phyloP scores from a whole-genome alignment of 2,888 invertebrate genomes.

The Stenurella melanura region DNA sequence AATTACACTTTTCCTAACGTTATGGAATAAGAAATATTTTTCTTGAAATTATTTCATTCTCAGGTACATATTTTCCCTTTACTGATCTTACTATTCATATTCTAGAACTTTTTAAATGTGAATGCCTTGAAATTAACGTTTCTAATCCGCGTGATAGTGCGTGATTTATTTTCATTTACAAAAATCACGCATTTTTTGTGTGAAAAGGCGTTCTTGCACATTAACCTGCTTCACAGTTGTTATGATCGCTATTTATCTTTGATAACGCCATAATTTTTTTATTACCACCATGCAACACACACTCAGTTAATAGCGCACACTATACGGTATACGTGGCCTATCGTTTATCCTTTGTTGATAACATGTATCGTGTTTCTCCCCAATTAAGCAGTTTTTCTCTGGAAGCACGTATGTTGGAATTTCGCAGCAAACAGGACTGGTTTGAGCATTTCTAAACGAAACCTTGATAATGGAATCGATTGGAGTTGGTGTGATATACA shows the following conservation, averaged over 20 bases:
- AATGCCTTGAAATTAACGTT: background rate
- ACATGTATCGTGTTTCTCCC: conserved; percentile 1
- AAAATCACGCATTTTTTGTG: background rate
- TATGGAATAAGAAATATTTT: too few relatives aligned
- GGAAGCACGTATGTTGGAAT: conserved; percentile 2
- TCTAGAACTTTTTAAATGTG: background rate
- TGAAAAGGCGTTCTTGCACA: conserved; percentile 5
- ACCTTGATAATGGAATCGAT: background rate
- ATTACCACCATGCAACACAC: conserved; percentile 20
- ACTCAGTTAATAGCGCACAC: conserved; percentile 2
- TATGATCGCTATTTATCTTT: conserved; percentile 18
- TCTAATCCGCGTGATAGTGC: background rate
- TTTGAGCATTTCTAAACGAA: conserved; percentile 1
- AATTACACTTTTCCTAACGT: too few relatives aligned
- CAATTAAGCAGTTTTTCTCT: conserved; percentile 19
- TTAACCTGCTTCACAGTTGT: conserved; percentile 8
- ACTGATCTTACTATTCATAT: background rate
- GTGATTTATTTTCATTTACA: background rate
- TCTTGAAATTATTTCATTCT: too few relatives aligned
- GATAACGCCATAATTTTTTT: conserved; percentile 27
- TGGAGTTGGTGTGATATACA: background rate
- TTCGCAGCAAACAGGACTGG: background rate
- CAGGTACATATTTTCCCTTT: too few relatives aligned
- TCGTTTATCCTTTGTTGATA: conserved; percentile 25
- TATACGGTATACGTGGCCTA: conserved; percentile 27